Evolutionary conservation across 2,888 invertebrate genomes (phyloP).

Genomic region (Masnerella sp.): DNA sequence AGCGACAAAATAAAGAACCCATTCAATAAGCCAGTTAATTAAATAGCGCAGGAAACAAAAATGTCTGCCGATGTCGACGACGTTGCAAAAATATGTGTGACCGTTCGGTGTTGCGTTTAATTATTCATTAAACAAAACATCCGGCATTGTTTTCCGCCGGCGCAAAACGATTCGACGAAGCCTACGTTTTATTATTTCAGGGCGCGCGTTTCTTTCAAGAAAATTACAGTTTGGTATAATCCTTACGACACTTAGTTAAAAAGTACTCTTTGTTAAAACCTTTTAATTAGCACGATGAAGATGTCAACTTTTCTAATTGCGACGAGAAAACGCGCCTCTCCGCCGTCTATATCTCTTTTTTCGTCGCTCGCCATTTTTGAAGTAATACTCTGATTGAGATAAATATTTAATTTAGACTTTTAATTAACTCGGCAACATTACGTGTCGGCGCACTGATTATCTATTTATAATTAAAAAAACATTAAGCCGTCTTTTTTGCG

Average conservation of each 20-base stretch:
- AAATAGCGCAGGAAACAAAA: constrained; percentile 7
- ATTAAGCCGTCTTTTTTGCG: too few species aligned
- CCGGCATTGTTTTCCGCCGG: constrained; percentile 21
- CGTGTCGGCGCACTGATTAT: constrained; percentile 18
- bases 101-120: constrained; percentile 23
- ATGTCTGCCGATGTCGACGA: not conserved
- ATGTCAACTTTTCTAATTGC: constrained; percentile 57
- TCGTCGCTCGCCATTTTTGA: constrained; percentile 7
- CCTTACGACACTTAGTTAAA: constrained; percentile 53
- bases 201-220: constrained; percentile 50
- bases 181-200: constrained; percentile 39
- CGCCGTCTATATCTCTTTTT: not conserved
- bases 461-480: constrained; percentile 25
- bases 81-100: constrained; percentile 8
- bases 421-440: constrained; percentile 32
- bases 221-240: constrained; percentile 53
- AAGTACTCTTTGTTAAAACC: constrained; percentile 56
- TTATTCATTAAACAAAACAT: constrained; percentile 35
- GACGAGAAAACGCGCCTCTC: constrained; percentile 14
- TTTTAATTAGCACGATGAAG: constrained; percentile 56
- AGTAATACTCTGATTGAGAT: constrained; percentile 45
- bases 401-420: constrained; percentile 41
- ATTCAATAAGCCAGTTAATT: constrained; percentile 12
- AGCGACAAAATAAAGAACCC: constrained; percentile 15
- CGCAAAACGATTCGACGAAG: constrained; percentile 24